A percentile compares a stretch with the other conserved stretches of the same genome.
These are phyloP conservation scores for Enteromius mattozi DNA, from an alignment of 2,797 vertebrate genomes.

Conservation along the genomic window DNA sequence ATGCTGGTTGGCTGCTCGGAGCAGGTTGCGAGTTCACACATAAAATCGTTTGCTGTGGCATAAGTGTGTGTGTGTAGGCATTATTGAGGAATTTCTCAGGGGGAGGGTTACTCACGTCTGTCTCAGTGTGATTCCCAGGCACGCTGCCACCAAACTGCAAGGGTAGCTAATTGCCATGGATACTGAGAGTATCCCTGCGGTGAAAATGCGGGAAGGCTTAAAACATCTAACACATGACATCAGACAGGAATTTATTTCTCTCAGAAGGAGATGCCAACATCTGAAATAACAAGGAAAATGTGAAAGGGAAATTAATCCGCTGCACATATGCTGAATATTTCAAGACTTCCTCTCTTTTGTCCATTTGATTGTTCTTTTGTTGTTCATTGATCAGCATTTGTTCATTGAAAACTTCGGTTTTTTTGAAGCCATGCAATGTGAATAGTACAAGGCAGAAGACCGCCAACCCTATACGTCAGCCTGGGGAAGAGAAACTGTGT, in stretches of 20 bases:
- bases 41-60: conserved; percentile 15
- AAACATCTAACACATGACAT: conserved; percentile 46
- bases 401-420: conserved; percentile 28
- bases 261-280: conserved; percentile 2
- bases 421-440: conserved; percentile 84
- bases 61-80: conserved; percentile 34
- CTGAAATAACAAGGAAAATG: conserved; percentile 13
- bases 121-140: conserved; percentile 45
- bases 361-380: conserved; percentile 9
- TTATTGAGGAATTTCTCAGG: conserved; percentile 32
- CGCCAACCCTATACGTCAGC: conserved; percentile 82
- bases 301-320: background rate
- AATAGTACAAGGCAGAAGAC: conserved; percentile 82
- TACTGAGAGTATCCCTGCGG: conserved; percentile 48
- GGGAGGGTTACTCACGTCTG: conserved; percentile 29
- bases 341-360: conserved; percentile 2
- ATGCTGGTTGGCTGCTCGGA: background rate
- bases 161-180: conserved; percentile 58
- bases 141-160: conserved; percentile 50
- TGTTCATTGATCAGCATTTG: conserved; percentile 12
- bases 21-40: conserved; percentile 18
- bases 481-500: conserved; percentile 84
- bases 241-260: conserved; percentile 35
- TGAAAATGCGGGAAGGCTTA: conserved; percentile 38
- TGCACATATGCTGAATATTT: conserved; percentile 29